Evolutionary conservation across 2,888 invertebrate species (phyloP).

Genomic region (Poecilobothrus nobilitatus): DNA sequence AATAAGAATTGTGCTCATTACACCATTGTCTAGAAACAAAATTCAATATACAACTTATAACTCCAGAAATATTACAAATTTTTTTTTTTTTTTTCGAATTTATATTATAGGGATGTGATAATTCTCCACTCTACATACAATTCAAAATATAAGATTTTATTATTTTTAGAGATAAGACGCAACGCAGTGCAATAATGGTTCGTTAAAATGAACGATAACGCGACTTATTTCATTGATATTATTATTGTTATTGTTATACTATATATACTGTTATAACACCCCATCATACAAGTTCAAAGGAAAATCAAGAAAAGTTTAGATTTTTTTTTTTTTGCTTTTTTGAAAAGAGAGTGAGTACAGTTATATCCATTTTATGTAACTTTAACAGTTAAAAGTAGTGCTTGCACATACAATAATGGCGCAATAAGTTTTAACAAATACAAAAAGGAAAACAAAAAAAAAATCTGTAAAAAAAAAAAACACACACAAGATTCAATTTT

Average conservation of each 20-base stretch:
- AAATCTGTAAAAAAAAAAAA: no score
- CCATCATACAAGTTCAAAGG: no score
- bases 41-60: no score
- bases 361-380: neutral
- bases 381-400: neutral
- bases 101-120: no score
- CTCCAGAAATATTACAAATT: no score
- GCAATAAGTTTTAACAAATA: neutral
- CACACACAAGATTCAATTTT: slow-evolving; percentile 9
- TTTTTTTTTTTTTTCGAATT: no score
- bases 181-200: neutral
- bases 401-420: neutral
- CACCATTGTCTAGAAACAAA: no score
- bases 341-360: no score
- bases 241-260: neutral
- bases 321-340: no score
- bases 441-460: neutral
- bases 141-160: neutral
- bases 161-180: neutral
- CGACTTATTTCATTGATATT: neutral
- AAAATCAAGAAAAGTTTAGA: no score
- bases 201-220: slow-evolving; percentile 1
- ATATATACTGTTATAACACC: neutral
- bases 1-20: no score
- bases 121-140: no score